Evolutionary conservation across 2,797 vertebrate genomes (phyloP).

Genomic region (Australoheros facetus): DNA sequence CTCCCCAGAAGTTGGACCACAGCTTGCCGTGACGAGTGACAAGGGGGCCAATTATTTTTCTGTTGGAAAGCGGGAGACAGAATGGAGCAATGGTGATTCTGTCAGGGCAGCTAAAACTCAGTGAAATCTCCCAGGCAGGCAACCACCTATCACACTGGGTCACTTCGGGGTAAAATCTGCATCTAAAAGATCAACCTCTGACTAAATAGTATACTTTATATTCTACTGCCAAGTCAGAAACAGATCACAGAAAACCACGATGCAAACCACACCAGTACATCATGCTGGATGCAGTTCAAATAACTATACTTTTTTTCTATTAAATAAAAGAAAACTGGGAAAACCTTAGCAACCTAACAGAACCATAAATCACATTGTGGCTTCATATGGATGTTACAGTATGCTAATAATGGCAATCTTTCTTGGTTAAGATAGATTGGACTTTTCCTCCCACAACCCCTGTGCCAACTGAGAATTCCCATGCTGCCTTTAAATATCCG

Average conservation of each 20-base stretch:
- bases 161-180: constrained; percentile 27
- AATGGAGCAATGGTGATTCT: constrained; percentile 48
- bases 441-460: constrained; percentile 31
- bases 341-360: constrained; percentile 37
- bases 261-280: constrained; percentile 19
- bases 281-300: constrained; percentile 10
- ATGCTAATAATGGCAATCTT: constrained; percentile 46
- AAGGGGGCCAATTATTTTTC: constrained; percentile 95
- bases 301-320: background rate
- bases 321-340: constrained; percentile 26
- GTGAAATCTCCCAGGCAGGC: constrained; percentile 47
- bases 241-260: constrained; percentile 16
- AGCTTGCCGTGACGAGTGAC: constrained; percentile 94
- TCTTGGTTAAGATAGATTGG: constrained; percentile 22
- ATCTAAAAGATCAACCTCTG: constrained; percentile 31
- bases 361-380: constrained; percentile 53
- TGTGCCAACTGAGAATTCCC: constrained; percentile 67
- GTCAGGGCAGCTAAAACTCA: constrained; percentile 61
- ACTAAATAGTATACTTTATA: constrained; percentile 23
- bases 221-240: constrained; percentile 24
- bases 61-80: constrained; percentile 67
- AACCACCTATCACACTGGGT: constrained; percentile 37
- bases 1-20: constrained; percentile 99
- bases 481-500: constrained; percentile 77
- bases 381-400: constrained; percentile 16